Conservation (phyloP, 2,888 invertebrate genomes). For the Oscheius sp. region DNA sequence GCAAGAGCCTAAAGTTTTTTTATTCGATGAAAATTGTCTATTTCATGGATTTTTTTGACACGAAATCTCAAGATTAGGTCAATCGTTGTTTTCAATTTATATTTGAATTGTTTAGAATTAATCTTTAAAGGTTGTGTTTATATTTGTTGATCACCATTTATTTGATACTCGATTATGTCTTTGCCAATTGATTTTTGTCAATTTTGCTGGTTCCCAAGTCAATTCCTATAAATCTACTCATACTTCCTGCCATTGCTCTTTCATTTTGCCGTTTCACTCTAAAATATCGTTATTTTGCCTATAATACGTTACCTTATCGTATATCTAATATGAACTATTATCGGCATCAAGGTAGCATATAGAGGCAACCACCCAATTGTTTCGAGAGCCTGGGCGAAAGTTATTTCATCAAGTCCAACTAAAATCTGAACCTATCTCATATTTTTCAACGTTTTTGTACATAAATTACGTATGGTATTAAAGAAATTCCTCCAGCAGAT, state of each 20-base stretch:
- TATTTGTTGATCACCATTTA: no score
- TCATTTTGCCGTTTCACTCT: not conserved
- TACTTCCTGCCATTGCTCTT: not conserved
- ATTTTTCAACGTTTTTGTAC: not conserved
- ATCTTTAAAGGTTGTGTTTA: no score
- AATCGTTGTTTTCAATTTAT: no score
- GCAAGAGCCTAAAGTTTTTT: no score
- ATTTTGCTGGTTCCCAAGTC: no score
- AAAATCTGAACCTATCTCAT: not conserved
- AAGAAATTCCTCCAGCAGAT: constrained; percentile 4
- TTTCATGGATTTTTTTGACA: no score
- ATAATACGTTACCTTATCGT: not conserved
- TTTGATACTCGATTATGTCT: no score
- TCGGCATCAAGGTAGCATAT: constrained; percentile 13
- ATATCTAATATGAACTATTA: constrained; percentile 13
- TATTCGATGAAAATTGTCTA: no score
- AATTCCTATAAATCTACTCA: constrained; percentile 1
- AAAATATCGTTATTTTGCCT: not conserved
- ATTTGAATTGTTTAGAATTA: no score
- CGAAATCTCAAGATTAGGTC: no score
- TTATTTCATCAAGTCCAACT: constrained; percentile 3
- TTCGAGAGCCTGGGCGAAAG: constrained; percentile 5
- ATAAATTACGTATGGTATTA: not conserved
- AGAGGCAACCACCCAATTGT: constrained; percentile 15
- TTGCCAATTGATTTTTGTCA: no score